A percentile compares a stretch with the other conserved stretches of the same genome.
Evolutionary conservation across 2,113 vertebrate species (phyloP).

Genomic region (Labeo catla): DNA sequence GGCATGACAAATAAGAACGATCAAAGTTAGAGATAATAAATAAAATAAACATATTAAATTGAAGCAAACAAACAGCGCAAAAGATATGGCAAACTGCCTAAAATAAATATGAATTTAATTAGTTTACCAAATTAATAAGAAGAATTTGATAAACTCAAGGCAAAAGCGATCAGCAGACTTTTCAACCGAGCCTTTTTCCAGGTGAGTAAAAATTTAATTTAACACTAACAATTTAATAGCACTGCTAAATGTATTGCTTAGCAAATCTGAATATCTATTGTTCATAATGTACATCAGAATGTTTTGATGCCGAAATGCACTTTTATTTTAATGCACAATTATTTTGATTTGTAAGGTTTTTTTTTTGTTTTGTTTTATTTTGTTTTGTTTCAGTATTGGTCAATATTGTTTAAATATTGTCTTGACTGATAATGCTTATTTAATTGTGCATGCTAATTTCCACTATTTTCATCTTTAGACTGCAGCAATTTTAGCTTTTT

Average conservation of each 20-base stretch:
- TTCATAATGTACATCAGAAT: neutral
- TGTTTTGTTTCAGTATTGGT: neutral
- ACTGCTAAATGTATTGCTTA: neutral
- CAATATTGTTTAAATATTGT: neutral
- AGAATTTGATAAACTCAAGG: neutral
- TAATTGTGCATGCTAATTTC: neutral
- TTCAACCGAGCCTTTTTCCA: neutral
- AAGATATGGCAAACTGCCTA: neutral
- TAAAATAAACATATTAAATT: neutral
- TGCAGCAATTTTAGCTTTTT: neutral
- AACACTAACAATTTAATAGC: neutral
- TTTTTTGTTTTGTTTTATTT: too few species aligned
- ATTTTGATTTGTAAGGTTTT: too few species aligned
- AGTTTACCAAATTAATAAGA: neutral
- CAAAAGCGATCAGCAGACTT: neutral
- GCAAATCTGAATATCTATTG: neutral
- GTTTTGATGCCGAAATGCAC: neutral
- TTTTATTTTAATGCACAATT: neutral
- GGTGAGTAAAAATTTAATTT: neutral
- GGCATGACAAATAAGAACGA: conserved; percentile 4
- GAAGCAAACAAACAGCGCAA: neutral
- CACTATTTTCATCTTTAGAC: neutral
- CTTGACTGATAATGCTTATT: neutral
- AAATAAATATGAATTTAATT: conserved; percentile 22
- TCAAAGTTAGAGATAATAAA: neutral